Base-by-base conservation (phyloP, 2,888 invertebrate species). In the Epicampocera succincta region DNA sequence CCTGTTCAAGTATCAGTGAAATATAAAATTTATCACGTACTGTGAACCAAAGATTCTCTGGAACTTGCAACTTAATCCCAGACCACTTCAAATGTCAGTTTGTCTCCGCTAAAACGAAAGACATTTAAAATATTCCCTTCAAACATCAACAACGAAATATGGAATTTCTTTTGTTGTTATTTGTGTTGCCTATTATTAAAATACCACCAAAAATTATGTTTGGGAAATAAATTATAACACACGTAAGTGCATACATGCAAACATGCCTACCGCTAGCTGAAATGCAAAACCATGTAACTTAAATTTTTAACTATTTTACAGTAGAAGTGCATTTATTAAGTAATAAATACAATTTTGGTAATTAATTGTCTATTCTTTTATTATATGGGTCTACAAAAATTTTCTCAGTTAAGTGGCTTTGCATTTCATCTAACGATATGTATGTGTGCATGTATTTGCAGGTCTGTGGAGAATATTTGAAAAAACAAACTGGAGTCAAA, bases 21-120 rank as follows among this genome's bases (percentile, higher is more conserved):
- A 82, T 56, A 60, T 74, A 54, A 48, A 82, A 82, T 82, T 82
- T 82, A 82, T 82, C 82, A 82, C 82, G 82, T 82, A 78, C 82
- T 75, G 78, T 75, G 77, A 76, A 72, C 72, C 68, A 63, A 61
- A 73, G 65, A 78, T 82, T 82, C 82, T 71, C 60, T 46, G 54
- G 78, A 78, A 82, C 54, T 61, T 75, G 78, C 78, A 82, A 82
- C 71, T 71, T 78, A 78, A 82, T 78, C 74, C 78, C 78, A 74
- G 74, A 82, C 82, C 78, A 78, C 74, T 82, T 82, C 69, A 82
- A 78, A 73, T 73, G 77, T 68, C 75, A 61, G 76, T 72, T 69
- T 65, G 77, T 65, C 69, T 60, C 33, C 60, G 73, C 71, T 66
- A 66, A 66, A 52, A 68, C 68, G 52, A 69, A 65, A 74, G 52